These are phyloP conservation scores for Centruroides vittatus DNA, from an alignment of 1,140 invertebrate species.

Conservation along the genomic window DNA sequence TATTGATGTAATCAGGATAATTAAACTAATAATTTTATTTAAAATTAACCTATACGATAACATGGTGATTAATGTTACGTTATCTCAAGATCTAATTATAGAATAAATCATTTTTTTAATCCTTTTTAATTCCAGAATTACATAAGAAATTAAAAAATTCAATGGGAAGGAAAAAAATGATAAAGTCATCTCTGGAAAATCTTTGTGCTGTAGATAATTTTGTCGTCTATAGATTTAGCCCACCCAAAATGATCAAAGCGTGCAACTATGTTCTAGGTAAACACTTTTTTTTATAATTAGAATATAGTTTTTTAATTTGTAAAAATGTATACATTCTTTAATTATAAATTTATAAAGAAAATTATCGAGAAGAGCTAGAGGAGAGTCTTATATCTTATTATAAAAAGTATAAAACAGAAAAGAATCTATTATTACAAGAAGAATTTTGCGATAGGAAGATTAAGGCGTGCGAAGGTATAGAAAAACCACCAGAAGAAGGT, in stretches of 20 bases:
- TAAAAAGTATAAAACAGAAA: conserved; percentile 8
- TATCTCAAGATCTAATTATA: too few relatives aligned
- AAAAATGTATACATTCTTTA: too few relatives aligned
- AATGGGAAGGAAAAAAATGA: conserved; percentile 2
- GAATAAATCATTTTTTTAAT: too few relatives aligned
- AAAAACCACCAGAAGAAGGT: conserved; percentile 9
- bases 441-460: conserved; percentile 11
- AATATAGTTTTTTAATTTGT: too few relatives aligned
- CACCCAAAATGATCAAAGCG: conserved; percentile 18
- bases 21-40: too few relatives aligned
- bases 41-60: too few relatives aligned
- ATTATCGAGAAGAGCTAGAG: conserved; percentile 3
- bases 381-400: conserved; percentile 9
- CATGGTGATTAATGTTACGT: too few relatives aligned
- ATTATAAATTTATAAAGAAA: not conserved
- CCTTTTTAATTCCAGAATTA: conserved; percentile 3
- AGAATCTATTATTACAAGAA: conserved; percentile 8
- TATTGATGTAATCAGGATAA: too few relatives aligned
- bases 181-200: not conserved
- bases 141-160: conserved; percentile 15
- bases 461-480: conserved; percentile 10
- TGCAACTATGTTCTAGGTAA: conserved; percentile 14
- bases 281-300: not conserved
- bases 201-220: conserved; percentile 15
- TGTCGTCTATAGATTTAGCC: conserved; percentile 16